These are phyloP conservation scores for Spodoptera litura DNA, from an alignment of 1,140 invertebrate genomes.

Conservation along the genomic window DNA sequence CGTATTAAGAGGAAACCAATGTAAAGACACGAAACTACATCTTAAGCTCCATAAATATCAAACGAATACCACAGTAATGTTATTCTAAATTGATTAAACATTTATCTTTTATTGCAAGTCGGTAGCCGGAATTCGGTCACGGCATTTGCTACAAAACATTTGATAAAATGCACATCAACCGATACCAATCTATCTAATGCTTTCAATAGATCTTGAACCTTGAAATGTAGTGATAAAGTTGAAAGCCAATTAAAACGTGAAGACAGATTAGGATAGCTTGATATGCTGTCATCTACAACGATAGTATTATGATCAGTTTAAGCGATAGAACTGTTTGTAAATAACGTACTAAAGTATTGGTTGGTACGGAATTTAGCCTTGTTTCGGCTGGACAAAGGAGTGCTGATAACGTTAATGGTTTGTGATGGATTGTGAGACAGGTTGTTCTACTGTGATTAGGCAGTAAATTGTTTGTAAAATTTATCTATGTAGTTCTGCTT, in stretches of 20 bases:
- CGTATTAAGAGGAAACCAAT: slow-evolving; percentile 12
- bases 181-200: no score
- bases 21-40: slow-evolving; percentile 11
- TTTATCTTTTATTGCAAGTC: slow-evolving; percentile 61
- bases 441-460: slow-evolving; percentile 10
- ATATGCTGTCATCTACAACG: no score
- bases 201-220: no score
- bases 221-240: no score
- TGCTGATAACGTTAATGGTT: slow-evolving; percentile 30
- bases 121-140: slow-evolving; percentile 68
- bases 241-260: no score
- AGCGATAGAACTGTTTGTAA: neutral
- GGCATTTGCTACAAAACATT: slow-evolving; percentile 22
- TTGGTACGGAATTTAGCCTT: slow-evolving; percentile 36
- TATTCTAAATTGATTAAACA: slow-evolving; percentile 75
- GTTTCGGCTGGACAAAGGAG: slow-evolving; percentile 9
- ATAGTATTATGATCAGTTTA: neutral
- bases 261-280: no score
- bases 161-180: neutral
- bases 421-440: slow-evolving; percentile 30
- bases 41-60: slow-evolving; percentile 4
- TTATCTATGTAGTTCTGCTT: no score
- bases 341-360: neutral
- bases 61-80: slow-evolving; percentile 48
- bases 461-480: no score